These are phyloP conservation scores for Campoletis raptor DNA, from an alignment of 2,888 invertebrate species.

Conservation along the genomic window DNA sequence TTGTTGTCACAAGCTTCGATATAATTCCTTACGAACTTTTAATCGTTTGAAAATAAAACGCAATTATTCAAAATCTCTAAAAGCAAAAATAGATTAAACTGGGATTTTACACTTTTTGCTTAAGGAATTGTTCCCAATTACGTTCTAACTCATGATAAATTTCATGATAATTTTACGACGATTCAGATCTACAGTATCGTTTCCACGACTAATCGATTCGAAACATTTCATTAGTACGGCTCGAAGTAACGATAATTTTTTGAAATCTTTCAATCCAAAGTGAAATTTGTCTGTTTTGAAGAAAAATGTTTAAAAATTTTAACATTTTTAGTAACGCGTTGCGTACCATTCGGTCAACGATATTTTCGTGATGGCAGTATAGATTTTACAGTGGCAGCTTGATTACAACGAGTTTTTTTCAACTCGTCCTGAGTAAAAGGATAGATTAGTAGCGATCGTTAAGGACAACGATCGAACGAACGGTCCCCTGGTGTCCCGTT, in stretches of 20 bases:
- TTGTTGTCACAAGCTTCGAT: constrained; percentile 38
- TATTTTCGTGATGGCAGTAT: constrained; percentile 82
- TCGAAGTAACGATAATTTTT: neutral
- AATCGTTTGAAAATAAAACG: neutral
- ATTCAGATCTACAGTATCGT: constrained; percentile 11
- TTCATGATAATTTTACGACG: constrained; percentile 22
- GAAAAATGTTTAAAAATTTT: constrained; percentile 32
- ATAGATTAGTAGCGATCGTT: constrained; percentile 45
- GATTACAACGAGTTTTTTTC: constrained; percentile 74
- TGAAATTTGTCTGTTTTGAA: constrained; percentile 16
- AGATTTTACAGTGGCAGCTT: constrained; percentile 83
- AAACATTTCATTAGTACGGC: neutral
- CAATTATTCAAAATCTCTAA: neutral
- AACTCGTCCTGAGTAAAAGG: constrained; percentile 70
- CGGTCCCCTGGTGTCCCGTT: constrained; percentile 12
- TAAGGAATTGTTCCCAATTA: neutral
- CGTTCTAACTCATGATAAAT: constrained; percentile 23
- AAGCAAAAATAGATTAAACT: neutral
- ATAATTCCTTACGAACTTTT: neutral
- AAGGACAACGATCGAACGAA: constrained; percentile 36
- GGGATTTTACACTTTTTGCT: neutral
- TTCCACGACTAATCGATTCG: constrained; percentile 2
- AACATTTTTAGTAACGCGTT: constrained; percentile 34
- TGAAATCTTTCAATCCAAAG: constrained; percentile 3
- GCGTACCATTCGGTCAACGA: constrained; percentile 67